phyloP scores from a whole-genome alignment of 1,140 invertebrate species.

The Stratiolaelaps scimitus region DNA sequence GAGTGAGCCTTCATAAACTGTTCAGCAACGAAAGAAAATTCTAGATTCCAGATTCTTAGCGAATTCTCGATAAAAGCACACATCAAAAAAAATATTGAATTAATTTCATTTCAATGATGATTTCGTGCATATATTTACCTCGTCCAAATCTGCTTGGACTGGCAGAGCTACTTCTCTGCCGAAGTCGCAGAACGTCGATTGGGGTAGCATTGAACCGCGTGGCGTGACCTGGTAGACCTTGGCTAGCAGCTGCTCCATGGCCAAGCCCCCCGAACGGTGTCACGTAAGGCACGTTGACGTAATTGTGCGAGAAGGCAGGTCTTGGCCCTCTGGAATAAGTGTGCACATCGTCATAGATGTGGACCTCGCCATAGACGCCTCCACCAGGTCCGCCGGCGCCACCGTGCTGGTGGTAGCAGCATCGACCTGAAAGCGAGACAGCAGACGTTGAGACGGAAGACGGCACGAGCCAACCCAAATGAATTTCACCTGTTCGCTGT shows the following conservation, averaged over 20 bases:
- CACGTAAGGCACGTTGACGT: conserved; percentile 28
- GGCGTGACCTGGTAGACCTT: conserved; percentile 10
- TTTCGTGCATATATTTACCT: neutral
- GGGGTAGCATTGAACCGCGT: conserved; percentile 24
- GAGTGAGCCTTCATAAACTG: no score
- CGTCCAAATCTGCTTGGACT: conserved; percentile 13
- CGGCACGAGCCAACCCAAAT: no score
- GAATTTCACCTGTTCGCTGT: no score
- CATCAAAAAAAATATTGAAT: no score
- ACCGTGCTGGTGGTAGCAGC: conserved; percentile 20
- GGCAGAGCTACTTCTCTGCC: conserved; percentile 16
- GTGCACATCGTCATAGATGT: conserved; percentile 27
- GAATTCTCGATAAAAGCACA: no score
- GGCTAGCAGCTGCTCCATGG: neutral
- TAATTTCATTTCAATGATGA: no score
- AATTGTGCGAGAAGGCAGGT: conserved; percentile 16
- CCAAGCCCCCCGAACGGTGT: conserved; percentile 21
- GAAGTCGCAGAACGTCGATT: conserved; percentile 6
- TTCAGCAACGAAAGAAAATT: no score
- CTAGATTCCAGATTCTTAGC: no score
- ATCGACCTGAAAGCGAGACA: neutral
- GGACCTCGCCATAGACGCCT: neutral
- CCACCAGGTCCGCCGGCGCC: neutral
- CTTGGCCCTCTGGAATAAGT: conserved; percentile 17
- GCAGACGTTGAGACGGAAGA: no score